Evolutionary conservation across 1,140 invertebrate genomes (phyloP).

Genomic region (Atta texana): DNA sequence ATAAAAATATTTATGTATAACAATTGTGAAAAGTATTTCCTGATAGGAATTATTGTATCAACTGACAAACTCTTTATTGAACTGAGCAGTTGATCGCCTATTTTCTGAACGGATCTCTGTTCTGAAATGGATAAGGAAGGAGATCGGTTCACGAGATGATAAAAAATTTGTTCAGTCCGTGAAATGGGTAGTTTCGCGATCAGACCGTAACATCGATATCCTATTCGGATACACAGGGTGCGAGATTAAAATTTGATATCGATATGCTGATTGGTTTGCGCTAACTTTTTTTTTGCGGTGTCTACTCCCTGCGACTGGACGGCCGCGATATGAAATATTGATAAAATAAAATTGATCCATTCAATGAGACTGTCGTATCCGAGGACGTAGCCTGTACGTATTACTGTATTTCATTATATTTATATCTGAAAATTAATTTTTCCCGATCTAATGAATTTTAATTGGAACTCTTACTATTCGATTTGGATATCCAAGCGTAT

Average conservation of each 20-base stretch:
- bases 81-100: conserved; percentile 20
- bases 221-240: conserved; percentile 11
- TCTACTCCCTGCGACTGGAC: conserved; percentile 40
- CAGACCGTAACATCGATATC: conserved; percentile 36
- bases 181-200: conserved; percentile 50
- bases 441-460: conserved; percentile 24
- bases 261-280: conserved; percentile 58
- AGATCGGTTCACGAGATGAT: conserved; percentile 34
- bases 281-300: conserved; percentile 45
- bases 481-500: background rate
- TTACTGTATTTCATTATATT: background rate
- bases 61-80: conserved; percentile 22
- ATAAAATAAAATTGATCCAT: conserved; percentile 73
- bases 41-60: conserved; percentile 14
- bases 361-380: background rate
- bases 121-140: conserved; percentile 25
- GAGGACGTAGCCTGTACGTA: background rate
- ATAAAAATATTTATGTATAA: background rate
- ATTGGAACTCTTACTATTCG: background rate
- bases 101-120: conserved; percentile 43
- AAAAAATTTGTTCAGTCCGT: conserved; percentile 53
- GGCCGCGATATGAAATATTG: conserved; percentile 64
- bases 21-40: background rate
- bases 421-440: conserved; percentile 31
- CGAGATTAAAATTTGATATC: conserved; percentile 64